Evolutionary conservation across 2,888 invertebrate genomes (phyloP), one percentile per base, ranked within the genome.

Genomic region (Megamerina dolium): DNA sequence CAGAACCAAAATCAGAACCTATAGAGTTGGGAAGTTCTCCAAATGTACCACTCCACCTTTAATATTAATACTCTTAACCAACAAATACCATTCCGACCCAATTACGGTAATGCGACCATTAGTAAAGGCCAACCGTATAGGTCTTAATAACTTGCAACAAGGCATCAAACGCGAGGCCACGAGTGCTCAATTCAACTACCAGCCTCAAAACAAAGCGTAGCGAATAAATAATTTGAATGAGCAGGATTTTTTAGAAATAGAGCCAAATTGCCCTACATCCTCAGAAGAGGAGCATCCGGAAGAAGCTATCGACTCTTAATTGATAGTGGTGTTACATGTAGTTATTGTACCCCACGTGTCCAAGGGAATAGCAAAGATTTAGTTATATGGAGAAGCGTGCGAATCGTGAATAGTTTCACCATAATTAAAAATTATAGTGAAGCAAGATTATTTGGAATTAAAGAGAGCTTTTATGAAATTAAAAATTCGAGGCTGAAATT

Each of bases 251-350:
- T 23, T 23, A 23, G 23, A 10, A 10, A 23, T 10, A 23, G 6
- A 10, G 6, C 36, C 36, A 14, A 17, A 17, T 33, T 33, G 33
- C 33, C 33, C 33, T 33, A 5, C 33, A 33, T 33, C 33, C 6
- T 33, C 18, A 33, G 14, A 33, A 6, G 33, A 33, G 18, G 33
- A n/a, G 14, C 33, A 33, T 17, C 33, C 18, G 33, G 33, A 33
- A 33, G 33, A 33, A 14, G 14, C 9, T 33, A 33, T 33, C 13
- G 6, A 33, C 13, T 33, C 9, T 17, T 33, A 21, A 18, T 33
- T 17, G 18, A 33, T 3, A 17, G 33, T 17, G 33, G 17, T 9
- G 33, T 17, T 17, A 33, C 33, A 9, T 8, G n/a, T 8, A 12
- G n/a, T 17, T 13, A 33, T 9, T 17, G 5, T 3, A 23, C 9